These are phyloP conservation scores for Papilio xuthus DNA, from an alignment of 1,140 invertebrate genomes.

Conservation along the genomic window DNA sequence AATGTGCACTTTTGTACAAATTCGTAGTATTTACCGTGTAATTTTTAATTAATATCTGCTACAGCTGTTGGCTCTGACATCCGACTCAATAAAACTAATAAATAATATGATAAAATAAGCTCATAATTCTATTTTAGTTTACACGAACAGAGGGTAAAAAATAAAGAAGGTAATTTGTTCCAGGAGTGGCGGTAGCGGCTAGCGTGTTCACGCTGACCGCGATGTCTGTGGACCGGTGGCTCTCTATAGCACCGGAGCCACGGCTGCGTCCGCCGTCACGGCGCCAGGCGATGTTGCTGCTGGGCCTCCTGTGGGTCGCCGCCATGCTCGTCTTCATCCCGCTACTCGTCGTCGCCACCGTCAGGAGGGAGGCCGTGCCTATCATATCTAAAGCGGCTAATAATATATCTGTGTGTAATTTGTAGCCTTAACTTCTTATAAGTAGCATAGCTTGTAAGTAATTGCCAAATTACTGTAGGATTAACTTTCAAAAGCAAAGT, in stretches of 20 bases:
- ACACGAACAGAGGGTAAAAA: background rate
- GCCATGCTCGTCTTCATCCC: conserved; percentile 86
- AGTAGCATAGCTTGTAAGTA: background rate
- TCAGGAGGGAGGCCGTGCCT: conserved; percentile 72
- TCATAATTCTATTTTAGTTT: no score
- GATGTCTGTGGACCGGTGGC: conserved; percentile 88
- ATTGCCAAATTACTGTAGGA: background rate
- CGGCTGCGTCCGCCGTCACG: conserved; percentile 83
- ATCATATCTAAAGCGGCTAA: conserved; percentile 61
- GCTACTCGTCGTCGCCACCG: conserved; percentile 80
- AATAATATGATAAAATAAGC: no score
- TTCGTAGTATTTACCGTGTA: no score
- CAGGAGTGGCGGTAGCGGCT: conserved; percentile 88
- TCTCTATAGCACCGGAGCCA: conserved; percentile 88
- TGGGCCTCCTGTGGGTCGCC: conserved; percentile 85
- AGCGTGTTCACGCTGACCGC: conserved; percentile 90
- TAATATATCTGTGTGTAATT: conserved; percentile 67
- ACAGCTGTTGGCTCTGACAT: no score
- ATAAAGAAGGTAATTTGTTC: conserved; percentile 42
- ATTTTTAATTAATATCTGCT: no score
- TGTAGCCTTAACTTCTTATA: background rate
- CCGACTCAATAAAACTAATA: no score
- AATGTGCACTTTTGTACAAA: no score
- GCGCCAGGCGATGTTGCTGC: conserved; percentile 83
- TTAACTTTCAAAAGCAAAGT: background rate